Evolutionary conservation across 2,113 vertebrate species (phyloP), one percentile per base, ranked within the genome.

Genomic region (Ailuropoda melanoleuca): DNA sequence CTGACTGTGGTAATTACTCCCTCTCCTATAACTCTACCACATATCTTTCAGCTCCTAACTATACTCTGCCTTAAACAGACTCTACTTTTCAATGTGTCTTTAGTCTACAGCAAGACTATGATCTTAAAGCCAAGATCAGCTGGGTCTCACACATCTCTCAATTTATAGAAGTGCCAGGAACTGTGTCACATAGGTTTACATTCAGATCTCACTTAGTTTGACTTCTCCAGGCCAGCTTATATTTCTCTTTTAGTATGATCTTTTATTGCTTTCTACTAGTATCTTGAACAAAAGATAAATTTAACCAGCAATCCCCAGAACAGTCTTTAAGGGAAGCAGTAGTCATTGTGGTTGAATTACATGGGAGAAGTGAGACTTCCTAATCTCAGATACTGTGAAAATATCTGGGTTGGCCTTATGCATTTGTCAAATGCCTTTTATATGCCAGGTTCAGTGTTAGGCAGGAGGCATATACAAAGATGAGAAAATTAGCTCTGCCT

Each of bases 391-490:
- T 75, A 53, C 46, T 90, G 90, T 95, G 12, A 26, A 85, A 91
- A 74, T 58, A 86, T 55, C 50, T 93, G 43, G 8, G 55, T 58
- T 97, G 82, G 21, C 81, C 37, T 85, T 81, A 89, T 6, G 62
- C 55, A 96, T 58, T 82, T 86, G 23, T 81, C 78, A 92, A 96
- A 93, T 85, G 21, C 4, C 37, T 93, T 92, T 78, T 85, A 68
- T n/a, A 7, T 87, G 50, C 1, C 55, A 93, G 39, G 15, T 31
- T 89, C 46, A 29, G 21, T 85, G 81, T 89, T 93, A 95, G 15
- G 39, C 14, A 80, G 11, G 64, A 84, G 31, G 39, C 15, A 91
- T n/a, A 96, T 66, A 78, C 58, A 96, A 91, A 91, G 26, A 96
- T 88, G 3, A 96, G 43, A 95, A 91, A 88, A 95, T 60, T 46